These are phyloP conservation scores for Petrocephalus zakoni DNA, from an alignment of 2,113 vertebrate species.

Conservation along the genomic window DNA sequence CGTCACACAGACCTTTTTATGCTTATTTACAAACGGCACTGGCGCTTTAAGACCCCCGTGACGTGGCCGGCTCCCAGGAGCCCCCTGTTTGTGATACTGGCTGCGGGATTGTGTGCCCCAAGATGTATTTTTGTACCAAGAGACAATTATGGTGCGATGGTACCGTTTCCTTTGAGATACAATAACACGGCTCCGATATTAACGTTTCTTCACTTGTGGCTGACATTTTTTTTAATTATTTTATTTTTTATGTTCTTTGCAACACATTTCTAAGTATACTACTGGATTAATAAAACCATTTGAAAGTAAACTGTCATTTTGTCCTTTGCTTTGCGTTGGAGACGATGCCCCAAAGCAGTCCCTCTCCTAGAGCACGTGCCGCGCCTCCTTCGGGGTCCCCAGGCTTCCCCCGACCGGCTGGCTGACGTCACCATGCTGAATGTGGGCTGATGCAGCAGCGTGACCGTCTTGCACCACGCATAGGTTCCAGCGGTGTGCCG, in stretches of 20 bases:
- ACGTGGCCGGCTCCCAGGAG: conserved; percentile 56
- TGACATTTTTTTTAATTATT: conserved; percentile 70
- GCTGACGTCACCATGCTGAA: background rate
- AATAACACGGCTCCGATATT: conserved; percentile 85
- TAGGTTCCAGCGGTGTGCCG: background rate
- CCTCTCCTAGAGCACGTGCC: background rate
- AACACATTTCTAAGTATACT: conserved; percentile 89
- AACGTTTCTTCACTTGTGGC: conserved; percentile 79
- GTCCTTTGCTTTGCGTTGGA: background rate
- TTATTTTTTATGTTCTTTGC: conserved; percentile 55
- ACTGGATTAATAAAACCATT: conserved; percentile 95
- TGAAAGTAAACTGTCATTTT: conserved; percentile 77
- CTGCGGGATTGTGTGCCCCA: conserved; percentile 96
- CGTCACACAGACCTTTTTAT: conserved; percentile 91
- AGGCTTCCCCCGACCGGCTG: background rate
- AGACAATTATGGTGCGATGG: conserved; percentile 97
- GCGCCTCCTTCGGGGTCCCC: background rate
- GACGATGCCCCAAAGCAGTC: background rate
- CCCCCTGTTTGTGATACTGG: conserved; percentile 92
- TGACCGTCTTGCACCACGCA: background rate
- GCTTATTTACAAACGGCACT: conserved; percentile 77
- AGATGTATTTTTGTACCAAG: conserved; percentile 99
- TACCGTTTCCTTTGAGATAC: conserved; percentile 88
- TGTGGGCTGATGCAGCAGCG: background rate
- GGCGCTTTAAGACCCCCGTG: background rate